Conservation (phyloP, 2,797 vertebrate genomes). For the Sandelia bainsii region DNA sequence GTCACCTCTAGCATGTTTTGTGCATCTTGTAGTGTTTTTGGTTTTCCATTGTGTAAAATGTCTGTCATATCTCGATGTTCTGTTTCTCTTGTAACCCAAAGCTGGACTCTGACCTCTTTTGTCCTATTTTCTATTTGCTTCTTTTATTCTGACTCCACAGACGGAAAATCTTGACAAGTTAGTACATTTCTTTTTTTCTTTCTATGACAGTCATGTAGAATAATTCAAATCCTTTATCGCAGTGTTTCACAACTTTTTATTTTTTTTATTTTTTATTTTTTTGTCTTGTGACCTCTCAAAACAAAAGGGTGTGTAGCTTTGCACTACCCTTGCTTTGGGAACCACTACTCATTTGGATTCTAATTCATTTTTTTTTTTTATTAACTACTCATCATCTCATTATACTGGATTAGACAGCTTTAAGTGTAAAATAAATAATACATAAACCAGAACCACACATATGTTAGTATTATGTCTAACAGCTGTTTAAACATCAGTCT, state of each 20-base stretch:
- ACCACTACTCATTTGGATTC: conserved; percentile 2
- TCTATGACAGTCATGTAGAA: conserved; percentile 16
- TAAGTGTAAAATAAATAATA: background rate
- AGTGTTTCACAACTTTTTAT: background rate
- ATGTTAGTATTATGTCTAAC: background rate
- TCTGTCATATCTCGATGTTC: conserved; percentile 44
- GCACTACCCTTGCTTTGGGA: background rate
- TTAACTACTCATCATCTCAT: background rate
- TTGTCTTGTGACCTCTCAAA: background rate
- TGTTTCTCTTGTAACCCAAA: conserved; percentile 39
- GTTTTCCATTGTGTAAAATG: conserved; percentile 29
- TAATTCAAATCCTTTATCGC: background rate
- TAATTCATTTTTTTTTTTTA: background rate
- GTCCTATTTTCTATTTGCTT: conserved; percentile 66
- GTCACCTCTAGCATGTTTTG: conserved; percentile 60
- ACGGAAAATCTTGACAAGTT: conserved; percentile 95
- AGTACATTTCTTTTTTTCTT: conserved; percentile 85
- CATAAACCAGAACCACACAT: background rate
- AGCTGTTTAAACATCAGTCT: background rate
- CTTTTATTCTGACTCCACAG: conserved; percentile 83
- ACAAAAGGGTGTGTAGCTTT: background rate
- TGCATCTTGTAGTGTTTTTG: conserved; percentile 51
- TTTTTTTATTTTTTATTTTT: too few species aligned
- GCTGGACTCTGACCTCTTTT: conserved; percentile 68
- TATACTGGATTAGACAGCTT: background rate